Evolutionary conservation across 2,113 vertebrate species (phyloP), one percentile per base, ranked within the genome.

Genomic region (Geococcyx californianus): DNA sequence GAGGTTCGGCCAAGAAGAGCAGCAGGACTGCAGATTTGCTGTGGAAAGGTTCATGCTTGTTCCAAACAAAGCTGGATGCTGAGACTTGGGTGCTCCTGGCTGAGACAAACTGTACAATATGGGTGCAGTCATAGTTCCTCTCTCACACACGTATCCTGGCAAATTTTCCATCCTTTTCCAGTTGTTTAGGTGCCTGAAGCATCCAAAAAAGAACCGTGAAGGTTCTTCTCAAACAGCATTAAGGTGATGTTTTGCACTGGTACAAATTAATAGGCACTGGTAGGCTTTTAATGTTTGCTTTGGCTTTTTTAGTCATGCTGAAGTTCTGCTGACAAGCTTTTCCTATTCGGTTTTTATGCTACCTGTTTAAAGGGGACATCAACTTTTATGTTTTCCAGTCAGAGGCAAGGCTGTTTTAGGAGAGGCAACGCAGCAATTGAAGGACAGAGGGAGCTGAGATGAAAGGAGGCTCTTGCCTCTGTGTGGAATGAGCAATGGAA

Each of bases 371-470:
- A 96, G 62, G 76, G 90, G 93, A 92, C 88, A 96, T 94, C 85
- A 87, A 60, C 69, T 91, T 86, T 94, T 88, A 87, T 94, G 90
- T 94, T 94, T 93, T 60, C 7, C 58, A 92, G 82, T 69, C 88
- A 79, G 66, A 95, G 76, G 64, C n/a, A 74, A 76, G 75, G 64
- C 20, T 89, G 42, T 78, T 90, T 77, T 58, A 73, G 75, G 72
- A 86, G 54, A 91, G 58, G 69, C 67, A 70, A 42, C 6, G 9
- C 9, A 59, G 52, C 66, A 75, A 38, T 10, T 95, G 90, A 97
- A 94, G 92, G 94, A 92, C 87, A 89, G 94, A 89, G 85, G 76
- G 94, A 94, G 74, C 81, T 75, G 93, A 97, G 96, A 97, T 95
- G 92, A 97, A 96, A 96, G 84, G 89, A 94, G 58, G 52, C 69